Conservation (phyloP, 2,888 invertebrate genomes). For the Clistopyga incitator region DNA sequence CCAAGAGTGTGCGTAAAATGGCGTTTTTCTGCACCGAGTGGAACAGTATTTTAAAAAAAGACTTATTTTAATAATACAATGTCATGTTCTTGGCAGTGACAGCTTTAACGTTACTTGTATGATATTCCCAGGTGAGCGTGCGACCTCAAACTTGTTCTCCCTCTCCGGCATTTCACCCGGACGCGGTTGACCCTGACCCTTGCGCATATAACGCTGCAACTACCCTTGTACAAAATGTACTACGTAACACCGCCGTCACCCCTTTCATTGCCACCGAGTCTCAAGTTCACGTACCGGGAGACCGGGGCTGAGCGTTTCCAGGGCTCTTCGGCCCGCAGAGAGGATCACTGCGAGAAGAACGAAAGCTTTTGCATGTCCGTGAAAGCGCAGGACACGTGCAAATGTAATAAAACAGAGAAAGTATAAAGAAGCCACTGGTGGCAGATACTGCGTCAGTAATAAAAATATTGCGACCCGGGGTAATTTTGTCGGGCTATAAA, state of each 20-base stretch:
- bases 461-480: slow-evolving; percentile 35
- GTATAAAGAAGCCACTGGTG: not conserved
- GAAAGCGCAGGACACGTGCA: not conserved
- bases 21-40: too few species aligned
- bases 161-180: slow-evolving; percentile 41
- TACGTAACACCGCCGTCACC: slow-evolving; percentile 44
- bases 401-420: slow-evolving; percentile 7
- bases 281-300: slow-evolving; percentile 67
- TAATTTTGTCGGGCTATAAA: slow-evolving; percentile 25
- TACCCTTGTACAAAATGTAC: slow-evolving; percentile 51
- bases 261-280: slow-evolving; percentile 62
- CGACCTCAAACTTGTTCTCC: slow-evolving; percentile 65
- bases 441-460: slow-evolving; percentile 18
- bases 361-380: slow-evolving; percentile 11
- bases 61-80: not conserved
- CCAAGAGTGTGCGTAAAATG: too few species aligned
- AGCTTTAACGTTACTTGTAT: slow-evolving; percentile 41
- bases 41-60: too few species aligned
- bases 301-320: slow-evolving; percentile 10
- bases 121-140: slow-evolving; percentile 61
- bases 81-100: slow-evolving; percentile 15
- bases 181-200: slow-evolving; percentile 68
- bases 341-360: slow-evolving; percentile 28
- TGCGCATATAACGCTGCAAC: slow-evolving; percentile 58
- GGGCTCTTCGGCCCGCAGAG: slow-evolving; percentile 3